phyloP scores from a whole-genome alignment of 2,888 invertebrate genomes.

The Drosophila gaucha region DNA sequence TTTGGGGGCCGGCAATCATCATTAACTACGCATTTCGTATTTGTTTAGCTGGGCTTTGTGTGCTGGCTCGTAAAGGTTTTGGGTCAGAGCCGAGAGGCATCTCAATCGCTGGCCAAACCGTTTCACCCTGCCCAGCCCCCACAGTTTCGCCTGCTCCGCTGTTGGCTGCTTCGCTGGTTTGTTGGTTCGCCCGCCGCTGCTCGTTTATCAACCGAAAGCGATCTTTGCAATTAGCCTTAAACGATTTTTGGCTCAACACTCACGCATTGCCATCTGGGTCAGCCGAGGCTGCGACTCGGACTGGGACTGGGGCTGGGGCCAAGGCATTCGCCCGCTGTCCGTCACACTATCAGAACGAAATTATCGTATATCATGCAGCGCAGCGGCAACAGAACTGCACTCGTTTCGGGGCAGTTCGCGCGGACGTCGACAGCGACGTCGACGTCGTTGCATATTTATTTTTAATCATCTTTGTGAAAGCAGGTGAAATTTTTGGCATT shows the following conservation, averaged over 20 bases:
- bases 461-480: slow-evolving; percentile 82
- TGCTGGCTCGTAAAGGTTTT: slow-evolving; percentile 67
- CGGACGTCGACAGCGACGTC: slow-evolving; percentile 3
- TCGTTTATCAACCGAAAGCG: slow-evolving; percentile 79
- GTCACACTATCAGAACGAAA: slow-evolving; percentile 81
- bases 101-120: slow-evolving; percentile 46
- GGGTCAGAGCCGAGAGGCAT: slow-evolving; percentile 71
- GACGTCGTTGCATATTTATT: slow-evolving; percentile 74
- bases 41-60: slow-evolving; percentile 53
- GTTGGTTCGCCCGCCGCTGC: slow-evolving; percentile 39
- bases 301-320: slow-evolving; percentile 6
- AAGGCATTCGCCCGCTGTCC: slow-evolving; percentile 53
- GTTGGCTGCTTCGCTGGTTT: too few relatives aligned
- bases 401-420: slow-evolving; percentile 51
- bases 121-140: slow-evolving; percentile 45
- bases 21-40: slow-evolving; percentile 75
- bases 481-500: slow-evolving; percentile 83
- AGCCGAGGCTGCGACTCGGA: slow-evolving; percentile 20
- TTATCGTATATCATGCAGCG: slow-evolving; percentile 78
- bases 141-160: slow-evolving; percentile 19
- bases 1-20: slow-evolving; percentile 81
- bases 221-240: slow-evolving; percentile 82
- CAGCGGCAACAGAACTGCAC: slow-evolving; percentile 61
- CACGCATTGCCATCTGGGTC: slow-evolving; percentile 78
- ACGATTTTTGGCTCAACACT: slow-evolving; percentile 80